phyloP scores from a whole-genome alignment of 1,140 invertebrate species.

The Agraylea sexmaculata region DNA sequence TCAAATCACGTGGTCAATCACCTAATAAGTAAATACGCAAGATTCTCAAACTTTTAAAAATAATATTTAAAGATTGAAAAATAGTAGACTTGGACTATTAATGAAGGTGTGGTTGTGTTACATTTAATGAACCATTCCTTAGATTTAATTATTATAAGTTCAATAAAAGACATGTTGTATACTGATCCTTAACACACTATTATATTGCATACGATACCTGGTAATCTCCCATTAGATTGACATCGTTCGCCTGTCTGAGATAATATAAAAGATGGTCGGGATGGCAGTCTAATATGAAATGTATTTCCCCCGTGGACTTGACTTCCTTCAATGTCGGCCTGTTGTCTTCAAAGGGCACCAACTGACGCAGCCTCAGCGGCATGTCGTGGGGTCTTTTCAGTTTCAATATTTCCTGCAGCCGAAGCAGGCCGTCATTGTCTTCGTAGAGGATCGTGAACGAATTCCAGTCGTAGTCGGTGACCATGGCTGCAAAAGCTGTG shows the following conservation, averaged over 20 bases:
- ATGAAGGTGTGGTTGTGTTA: too few species aligned
- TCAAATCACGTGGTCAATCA: too few species aligned
- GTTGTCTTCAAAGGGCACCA: conserved; percentile 48
- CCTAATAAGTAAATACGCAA: too few species aligned
- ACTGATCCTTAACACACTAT: too few species aligned
- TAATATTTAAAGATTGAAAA: too few species aligned
- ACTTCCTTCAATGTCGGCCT: conserved; percentile 67
- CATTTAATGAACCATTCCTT: too few species aligned
- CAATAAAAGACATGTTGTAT: too few species aligned
- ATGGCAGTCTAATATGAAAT: conserved; percentile 67
- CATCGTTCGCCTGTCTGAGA: conserved; percentile 63
- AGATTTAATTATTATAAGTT: too few species aligned
- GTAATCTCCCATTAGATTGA: conserved; percentile 69
- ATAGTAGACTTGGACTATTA: too few species aligned
- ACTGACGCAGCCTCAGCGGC: conserved; percentile 45
- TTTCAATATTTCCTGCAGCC: conserved; percentile 74
- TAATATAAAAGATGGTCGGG: conserved; percentile 50
- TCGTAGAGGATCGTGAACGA: conserved; percentile 65
- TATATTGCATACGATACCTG: too few species aligned
- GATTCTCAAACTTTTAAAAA: too few species aligned
- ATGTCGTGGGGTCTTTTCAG: conserved; percentile 44
- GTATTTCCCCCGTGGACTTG: conserved; percentile 51
- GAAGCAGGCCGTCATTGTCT: conserved; percentile 59
- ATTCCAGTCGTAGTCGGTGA: conserved; percentile 57
- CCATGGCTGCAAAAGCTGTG: conserved; percentile 51